A percentile compares a stretch with the other conserved stretches of the same genome.
These are phyloP conservation scores for Anomalospiza imberbis DNA, from an alignment of 2,797 vertebrate species.

Conservation along the genomic window DNA sequence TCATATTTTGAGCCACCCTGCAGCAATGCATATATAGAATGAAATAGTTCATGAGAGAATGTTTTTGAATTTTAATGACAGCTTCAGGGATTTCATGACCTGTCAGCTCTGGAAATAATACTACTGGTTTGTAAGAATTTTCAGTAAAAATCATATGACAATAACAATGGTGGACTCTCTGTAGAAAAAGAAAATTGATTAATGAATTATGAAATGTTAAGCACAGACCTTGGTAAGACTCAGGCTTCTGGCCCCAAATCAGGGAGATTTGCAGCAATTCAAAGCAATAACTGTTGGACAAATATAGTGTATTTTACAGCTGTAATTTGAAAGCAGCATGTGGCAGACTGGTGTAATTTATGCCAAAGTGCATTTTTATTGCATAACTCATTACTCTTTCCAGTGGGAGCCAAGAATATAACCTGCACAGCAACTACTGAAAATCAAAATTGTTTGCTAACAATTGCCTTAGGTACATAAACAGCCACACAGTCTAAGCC, in stretches of 20 bases:
- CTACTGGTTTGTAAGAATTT: not conserved
- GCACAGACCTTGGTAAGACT: not conserved
- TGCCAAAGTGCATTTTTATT: slow-evolving; percentile 4
- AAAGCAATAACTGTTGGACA: not conserved
- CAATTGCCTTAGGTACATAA: not conserved
- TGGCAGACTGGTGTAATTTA: not conserved
- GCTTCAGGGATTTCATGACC: slow-evolving; percentile 47
- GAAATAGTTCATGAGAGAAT: slow-evolving; percentile 30
- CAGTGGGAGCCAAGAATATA: not conserved
- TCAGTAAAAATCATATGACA: not conserved
- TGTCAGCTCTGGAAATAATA: slow-evolving; percentile 14
- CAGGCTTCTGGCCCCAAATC: not conserved
- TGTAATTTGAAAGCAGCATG: slow-evolving; percentile 12
- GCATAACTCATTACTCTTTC: not conserved
- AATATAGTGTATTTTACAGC: not conserved
- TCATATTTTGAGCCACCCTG: slow-evolving; percentile 37
- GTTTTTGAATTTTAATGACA: slow-evolving; percentile 60
- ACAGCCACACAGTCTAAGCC: not conserved
- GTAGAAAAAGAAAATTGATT: not conserved
- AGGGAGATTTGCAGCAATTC: not conserved
- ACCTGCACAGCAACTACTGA: not conserved
- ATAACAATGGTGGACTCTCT: not conserved
- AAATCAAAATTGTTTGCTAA: not conserved
- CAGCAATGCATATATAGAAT: not conserved
- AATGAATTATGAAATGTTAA: not conserved